Base-by-base conservation (phyloP, 2,113 vertebrate genomes). In the Chloropsis cyanopogon region DNA sequence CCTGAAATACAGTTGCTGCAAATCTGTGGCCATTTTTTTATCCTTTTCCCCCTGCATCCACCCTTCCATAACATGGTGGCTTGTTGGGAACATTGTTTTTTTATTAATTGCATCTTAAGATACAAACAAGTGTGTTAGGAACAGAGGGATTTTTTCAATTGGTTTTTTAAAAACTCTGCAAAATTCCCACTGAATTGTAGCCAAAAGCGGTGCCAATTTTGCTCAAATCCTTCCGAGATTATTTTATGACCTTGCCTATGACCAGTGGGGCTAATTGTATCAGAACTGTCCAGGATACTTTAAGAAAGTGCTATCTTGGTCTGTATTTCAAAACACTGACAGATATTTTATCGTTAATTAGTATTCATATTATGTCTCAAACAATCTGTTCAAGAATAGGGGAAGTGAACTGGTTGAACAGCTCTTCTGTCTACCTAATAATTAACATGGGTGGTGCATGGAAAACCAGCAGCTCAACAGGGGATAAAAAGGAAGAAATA, bases 301-400 rank as follows among this genome's bases (percentile, higher is more conserved):
- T 95, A 92, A 90, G 88, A 92, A 97, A 97, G 94, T 97, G 97
- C 97, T 97, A 95, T 98, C 96, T 98, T 96, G 57, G 86, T 97
- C 95, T 60, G 53, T 97, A 97, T 97, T 98, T 97, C 97, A 98
- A 97, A 98, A 98, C 97, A 97, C 87, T 97, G 96, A 94, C 97
- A 97, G 98, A 98, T 98, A 98, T 95, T 98, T 98, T 98, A 93
- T 98, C 91, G 84, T 97, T 98, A 98, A 98, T 98, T 98, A 98
- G 98, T 98, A 98, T 98, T 98, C 98, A 98, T 98, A 97, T 98
- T 98, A 98, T 98, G 97, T 98, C 98, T 98, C 98, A 97, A 98
- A 98, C 98, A 98, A 98, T 98, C 98, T 98, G 98, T 98, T 98
- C 98, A 97, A 96, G 96, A 98, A 97, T 94, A 96, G 96, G 83